A percentile compares a stretch with the other conserved stretches of the same genome.
These are phyloP conservation scores for Chaetophractus vellerosus DNA, from an alignment of 2,797 vertebrate genomes.

Conservation along the genomic window DNA sequence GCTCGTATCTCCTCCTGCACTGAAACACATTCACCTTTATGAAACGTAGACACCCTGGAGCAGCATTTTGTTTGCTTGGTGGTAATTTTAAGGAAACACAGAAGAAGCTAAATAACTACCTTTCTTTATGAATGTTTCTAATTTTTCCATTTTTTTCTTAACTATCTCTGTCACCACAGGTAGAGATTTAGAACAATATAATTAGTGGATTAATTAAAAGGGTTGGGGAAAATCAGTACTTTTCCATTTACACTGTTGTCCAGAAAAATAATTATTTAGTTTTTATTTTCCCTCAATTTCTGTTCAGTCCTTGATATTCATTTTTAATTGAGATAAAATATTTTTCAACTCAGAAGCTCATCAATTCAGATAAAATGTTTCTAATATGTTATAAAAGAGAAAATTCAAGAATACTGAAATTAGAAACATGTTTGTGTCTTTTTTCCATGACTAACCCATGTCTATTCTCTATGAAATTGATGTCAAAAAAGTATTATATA, in stretches of 20 bases:
- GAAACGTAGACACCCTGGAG: neutral
- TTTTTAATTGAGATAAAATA: slow-evolving; percentile 65
- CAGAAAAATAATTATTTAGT: slow-evolving; percentile 24
- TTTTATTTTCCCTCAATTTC: slow-evolving; percentile 25
- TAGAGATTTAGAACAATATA: slow-evolving; percentile 22
- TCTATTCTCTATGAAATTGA: slow-evolving; percentile 94
- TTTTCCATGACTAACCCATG: slow-evolving; percentile 91
- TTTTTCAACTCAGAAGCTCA: slow-evolving; percentile 72
- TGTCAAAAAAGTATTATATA: slow-evolving; percentile 95
- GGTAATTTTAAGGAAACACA: neutral
- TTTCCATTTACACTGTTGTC: slow-evolving; percentile 30
- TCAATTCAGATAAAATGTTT: slow-evolving; percentile 74
- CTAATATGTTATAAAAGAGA: slow-evolving; percentile 84
- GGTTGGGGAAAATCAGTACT: too few species aligned
- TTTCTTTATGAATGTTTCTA: neutral
- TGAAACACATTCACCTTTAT: neutral
- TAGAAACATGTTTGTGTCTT: slow-evolving; percentile 90
- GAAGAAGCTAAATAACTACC: neutral
- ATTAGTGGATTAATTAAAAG: neutral
- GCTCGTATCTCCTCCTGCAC: neutral
- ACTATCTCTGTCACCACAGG: too few species aligned
- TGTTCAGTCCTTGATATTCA: slow-evolving; percentile 67
- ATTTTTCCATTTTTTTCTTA: neutral
- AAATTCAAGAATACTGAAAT: slow-evolving; percentile 85
- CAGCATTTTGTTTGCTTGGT: neutral